Evolutionary conservation across 2,113 vertebrate species (phyloP), one percentile per base, ranked within the genome.

Genomic region (Grus americana): DNA sequence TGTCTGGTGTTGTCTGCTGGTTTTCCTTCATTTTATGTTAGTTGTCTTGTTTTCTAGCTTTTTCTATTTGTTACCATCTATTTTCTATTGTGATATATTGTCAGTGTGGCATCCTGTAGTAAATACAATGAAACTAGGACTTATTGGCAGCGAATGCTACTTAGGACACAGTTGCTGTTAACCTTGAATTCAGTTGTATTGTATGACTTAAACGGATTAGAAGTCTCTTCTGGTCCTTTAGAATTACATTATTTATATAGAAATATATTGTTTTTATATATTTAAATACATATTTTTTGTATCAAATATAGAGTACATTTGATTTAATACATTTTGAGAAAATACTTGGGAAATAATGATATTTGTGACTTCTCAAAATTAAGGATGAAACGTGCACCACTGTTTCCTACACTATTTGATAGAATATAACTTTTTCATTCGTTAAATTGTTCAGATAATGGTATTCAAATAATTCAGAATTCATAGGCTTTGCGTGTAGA

Each of bases 391-490:
- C 38, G n/a, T 47, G 17, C 50, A 67, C 70, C 2, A 16, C 75
- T 85, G 23, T 81, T 84, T 94, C 66, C 66, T 93, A 52, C 62
- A 72, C 68, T 82, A 68, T 94, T 95, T 82, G 91, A 92, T 82
- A 96, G 94, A 95, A 95, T 73, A 81, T 14, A 91, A 42, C 34
- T 65, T 86, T 91, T 90, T 79, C 4, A 68, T 96, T 96, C 94
- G 23, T 92, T 93, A 40, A 82, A 42, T 75, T 1, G 36, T 38
- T 87, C 83, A 78, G 78, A 88, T 93, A 95, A 93, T 40, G 15
- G 13, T 73, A 83, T 96, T 89, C 42, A 95, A 80, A 79, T 80
- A 93, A 91, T 90, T 96, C 79, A 71, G n/a, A 88, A 82, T 82
- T 86, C 62, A 7, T 22, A 92, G 66, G 67, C 30, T 96, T 86